A percentile compares a stretch with the other conserved stretches of the same genome.
Conservation (phyloP, 1,140 invertebrate species). For the Zeugodacus cucurbitae region DNA sequence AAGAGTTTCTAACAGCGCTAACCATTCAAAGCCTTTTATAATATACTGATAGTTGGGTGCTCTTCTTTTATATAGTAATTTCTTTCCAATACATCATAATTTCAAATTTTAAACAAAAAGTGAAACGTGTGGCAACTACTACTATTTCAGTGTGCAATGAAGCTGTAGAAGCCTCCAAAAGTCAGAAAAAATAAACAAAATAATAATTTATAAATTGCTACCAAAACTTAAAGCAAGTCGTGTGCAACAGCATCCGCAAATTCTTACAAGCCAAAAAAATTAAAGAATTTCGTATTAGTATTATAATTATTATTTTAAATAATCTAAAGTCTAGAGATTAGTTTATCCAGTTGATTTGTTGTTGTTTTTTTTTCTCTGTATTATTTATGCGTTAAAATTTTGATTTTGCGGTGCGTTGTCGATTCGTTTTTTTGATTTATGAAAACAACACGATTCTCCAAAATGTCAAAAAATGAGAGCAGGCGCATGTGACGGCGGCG, state of each 20-base stretch:
- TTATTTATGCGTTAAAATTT: slow-evolving; percentile 41
- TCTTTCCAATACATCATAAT: neutral
- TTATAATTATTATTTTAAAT: neutral
- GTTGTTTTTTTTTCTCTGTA: neutral
- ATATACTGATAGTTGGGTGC: neutral
- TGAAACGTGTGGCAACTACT: neutral
- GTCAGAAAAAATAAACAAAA: neutral
- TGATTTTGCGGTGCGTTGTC: slow-evolving; percentile 33
- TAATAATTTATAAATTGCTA: neutral
- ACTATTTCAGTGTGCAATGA: neutral
- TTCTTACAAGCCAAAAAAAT: slow-evolving; percentile 28
- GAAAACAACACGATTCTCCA: neutral
- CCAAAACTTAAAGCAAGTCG: slow-evolving; percentile 2
- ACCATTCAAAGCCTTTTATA: neutral
- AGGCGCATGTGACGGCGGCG: neutral
- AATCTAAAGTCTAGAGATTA: neutral
- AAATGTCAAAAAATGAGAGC: slow-evolving; percentile 1
- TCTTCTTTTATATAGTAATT: neutral
- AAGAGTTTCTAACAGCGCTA: neutral
- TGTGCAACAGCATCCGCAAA: slow-evolving; percentile 23
- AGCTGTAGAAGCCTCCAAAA: neutral
- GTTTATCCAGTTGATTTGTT: slow-evolving; percentile 3
- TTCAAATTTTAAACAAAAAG: neutral
- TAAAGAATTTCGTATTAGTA: neutral
- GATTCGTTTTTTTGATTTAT: neutral